phyloP scores from a whole-genome alignment of 2,113 vertebrate genomes.

The Tachycineta bicolor region DNA sequence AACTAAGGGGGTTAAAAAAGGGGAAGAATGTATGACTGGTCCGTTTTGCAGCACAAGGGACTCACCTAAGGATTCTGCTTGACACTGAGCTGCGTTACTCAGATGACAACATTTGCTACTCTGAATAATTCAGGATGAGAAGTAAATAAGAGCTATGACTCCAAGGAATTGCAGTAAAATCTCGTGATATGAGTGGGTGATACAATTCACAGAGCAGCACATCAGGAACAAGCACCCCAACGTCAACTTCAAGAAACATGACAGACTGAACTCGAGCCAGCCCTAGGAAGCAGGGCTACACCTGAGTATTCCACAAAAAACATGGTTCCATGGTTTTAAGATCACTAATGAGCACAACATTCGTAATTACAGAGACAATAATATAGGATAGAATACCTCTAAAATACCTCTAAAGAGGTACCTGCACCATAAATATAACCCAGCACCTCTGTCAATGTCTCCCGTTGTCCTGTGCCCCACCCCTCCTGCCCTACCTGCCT shows the following conservation, averaged over 20 bases:
- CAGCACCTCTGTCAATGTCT: neutral
- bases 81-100: neutral
- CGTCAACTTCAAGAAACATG: neutral
- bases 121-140: slow-evolving; percentile 49
- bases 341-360: neutral
- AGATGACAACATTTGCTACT: slow-evolving; percentile 19
- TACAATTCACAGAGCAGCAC: neutral
- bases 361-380: neutral
- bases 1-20: neutral
- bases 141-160: slow-evolving; percentile 39
- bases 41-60: neutral
- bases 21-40: neutral
- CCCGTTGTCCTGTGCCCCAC: fast-evolving
- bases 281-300: neutral
- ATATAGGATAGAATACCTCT: neutral
- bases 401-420: neutral
- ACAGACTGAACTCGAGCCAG: neutral
- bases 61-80: neutral
- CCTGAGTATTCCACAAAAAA: neutral
- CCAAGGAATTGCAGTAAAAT: slow-evolving; percentile 39
- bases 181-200: slow-evolving; percentile 32
- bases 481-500: neutral
- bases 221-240: neutral
- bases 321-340: neutral
- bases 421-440: neutral